Evolutionary conservation across 2,888 invertebrate genomes (phyloP).

Genomic region (Dynastes tityus): DNA sequence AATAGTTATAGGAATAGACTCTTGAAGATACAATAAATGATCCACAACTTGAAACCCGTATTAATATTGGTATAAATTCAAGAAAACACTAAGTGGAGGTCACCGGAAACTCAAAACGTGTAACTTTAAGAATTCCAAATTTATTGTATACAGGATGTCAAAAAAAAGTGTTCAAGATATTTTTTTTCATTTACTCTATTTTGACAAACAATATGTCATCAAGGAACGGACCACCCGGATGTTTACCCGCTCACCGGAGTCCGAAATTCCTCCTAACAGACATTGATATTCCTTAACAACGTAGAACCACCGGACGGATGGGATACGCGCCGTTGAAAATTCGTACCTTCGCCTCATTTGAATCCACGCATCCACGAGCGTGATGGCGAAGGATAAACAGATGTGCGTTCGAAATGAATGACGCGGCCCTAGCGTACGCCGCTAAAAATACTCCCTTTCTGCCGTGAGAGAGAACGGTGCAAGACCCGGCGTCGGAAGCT

Average conservation of each 20-base stretch:
- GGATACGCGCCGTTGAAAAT: conserved; percentile 48
- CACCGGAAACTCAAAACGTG: too few relatives aligned
- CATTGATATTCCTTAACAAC: conserved; percentile 48
- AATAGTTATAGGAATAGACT: too few relatives aligned
- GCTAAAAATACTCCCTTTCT: conserved; percentile 26
- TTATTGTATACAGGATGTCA: too few relatives aligned
- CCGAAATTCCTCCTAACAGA: conserved; percentile 7
- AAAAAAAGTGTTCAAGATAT: too few relatives aligned
- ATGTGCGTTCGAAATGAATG: conserved; percentile 50
- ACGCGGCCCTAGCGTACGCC: background rate
- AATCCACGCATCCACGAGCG: conserved; percentile 53
- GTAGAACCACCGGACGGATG: conserved; percentile 39
- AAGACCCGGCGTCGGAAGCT: conserved; percentile 14
- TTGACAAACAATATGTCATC: background rate
- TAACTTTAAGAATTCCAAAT: too few relatives aligned
- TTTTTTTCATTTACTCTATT: background rate
- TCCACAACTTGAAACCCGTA: too few relatives aligned
- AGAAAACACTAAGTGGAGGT: too few relatives aligned
- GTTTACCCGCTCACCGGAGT: conserved; percentile 15
- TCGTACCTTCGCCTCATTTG: conserved; percentile 55
- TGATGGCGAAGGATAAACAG: conserved; percentile 54
- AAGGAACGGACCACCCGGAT: conserved; percentile 34
- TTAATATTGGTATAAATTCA: too few relatives aligned
- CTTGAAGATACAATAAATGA: too few relatives aligned
- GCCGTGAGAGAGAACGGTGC: background rate